Evolutionary conservation across 2,113 vertebrate species (phyloP).

Genomic region (Pelusios castaneus): DNA sequence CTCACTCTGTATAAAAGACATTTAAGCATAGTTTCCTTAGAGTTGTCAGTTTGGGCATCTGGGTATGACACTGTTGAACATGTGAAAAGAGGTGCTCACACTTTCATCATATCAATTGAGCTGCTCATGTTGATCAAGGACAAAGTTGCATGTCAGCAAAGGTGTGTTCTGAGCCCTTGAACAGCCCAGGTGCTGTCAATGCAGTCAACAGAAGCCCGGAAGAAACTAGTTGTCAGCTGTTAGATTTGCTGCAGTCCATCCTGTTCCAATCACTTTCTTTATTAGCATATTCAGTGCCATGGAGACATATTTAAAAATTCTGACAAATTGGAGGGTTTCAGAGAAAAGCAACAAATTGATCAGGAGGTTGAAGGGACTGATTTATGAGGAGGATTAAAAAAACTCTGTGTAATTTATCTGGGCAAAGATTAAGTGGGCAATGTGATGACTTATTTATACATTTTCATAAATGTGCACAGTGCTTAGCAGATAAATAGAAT

Average conservation of each 20-base stretch:
- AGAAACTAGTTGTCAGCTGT: not conserved
- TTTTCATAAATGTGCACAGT: not conserved
- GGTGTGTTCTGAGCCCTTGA: not conserved
- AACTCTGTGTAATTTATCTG: not conserved
- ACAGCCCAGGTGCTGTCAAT: not conserved
- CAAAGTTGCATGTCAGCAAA: not conserved
- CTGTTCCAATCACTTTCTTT: not conserved
- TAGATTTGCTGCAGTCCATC: not conserved
- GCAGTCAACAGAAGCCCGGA: not conserved
- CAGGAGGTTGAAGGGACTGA: not conserved
- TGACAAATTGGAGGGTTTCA: constrained; percentile 1
- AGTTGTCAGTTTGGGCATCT: not conserved
- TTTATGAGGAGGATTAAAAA: not conserved
- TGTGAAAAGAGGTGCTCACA: not conserved
- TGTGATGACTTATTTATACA: not conserved
- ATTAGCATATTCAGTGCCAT: constrained; percentile 5
- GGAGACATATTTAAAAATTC: not conserved
- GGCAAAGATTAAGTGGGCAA: not conserved
- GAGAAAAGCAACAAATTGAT: not conserved
- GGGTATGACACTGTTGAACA: not conserved
- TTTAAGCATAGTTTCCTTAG: not conserved
- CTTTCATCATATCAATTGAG: not conserved
- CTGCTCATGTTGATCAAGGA: not conserved
- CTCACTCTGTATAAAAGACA: not conserved
- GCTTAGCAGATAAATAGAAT: not conserved